Base-by-base conservation (phyloP, 2,888 invertebrate genomes). In the Melitaea athalia region DNA sequence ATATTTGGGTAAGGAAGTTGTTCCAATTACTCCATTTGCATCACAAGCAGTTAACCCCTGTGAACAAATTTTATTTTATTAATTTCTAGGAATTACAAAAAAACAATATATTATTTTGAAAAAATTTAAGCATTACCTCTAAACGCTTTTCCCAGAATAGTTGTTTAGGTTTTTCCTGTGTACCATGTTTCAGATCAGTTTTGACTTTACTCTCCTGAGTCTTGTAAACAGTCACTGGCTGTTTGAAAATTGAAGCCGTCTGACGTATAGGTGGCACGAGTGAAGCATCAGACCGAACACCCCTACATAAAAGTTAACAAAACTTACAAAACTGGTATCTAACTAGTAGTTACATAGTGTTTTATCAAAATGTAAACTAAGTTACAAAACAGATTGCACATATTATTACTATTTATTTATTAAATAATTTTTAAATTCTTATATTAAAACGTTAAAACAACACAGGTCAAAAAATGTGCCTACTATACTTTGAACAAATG, bases 171-270 rank as follows among this genome's bases (percentile, higher is more conserved):
- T 98, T 98, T 80, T 98, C 98, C 86, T 97, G 98, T 68, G 95
- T 95, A 42, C 97, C 98, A 88, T 98, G 97, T 88, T 99, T 99
- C 75, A 97, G 94, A 80, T 99, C 98, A 7, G 95, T 94, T 87
- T 98, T 97, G 14, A 98, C 97, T 91, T 97, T 96, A 79, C 97
- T 97, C 82, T 98, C 97, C 85, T 97, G 98, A 42, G 97, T 98
- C 85, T 97, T 97, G 79, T 98, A 95, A 6, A 99, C 97, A 0
- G 99, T 99, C 0, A 99, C 99, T 0, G 99, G 99, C 85, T 99
- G 99, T 84, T 99, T 99, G 87, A 99, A 99, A 81, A 99, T 99
- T 3, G 99, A 99, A 0, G 99, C 98, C 0, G 99, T 99, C 92
- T 99, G 99, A 57, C 99, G 94, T 72, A 99, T 99, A 1, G 99